Percentiles rank a stretch among this genome's conserved stretches.
Conservation (phyloP, 2,888 invertebrate genomes). For the Drosophila diplacantha region DNA sequence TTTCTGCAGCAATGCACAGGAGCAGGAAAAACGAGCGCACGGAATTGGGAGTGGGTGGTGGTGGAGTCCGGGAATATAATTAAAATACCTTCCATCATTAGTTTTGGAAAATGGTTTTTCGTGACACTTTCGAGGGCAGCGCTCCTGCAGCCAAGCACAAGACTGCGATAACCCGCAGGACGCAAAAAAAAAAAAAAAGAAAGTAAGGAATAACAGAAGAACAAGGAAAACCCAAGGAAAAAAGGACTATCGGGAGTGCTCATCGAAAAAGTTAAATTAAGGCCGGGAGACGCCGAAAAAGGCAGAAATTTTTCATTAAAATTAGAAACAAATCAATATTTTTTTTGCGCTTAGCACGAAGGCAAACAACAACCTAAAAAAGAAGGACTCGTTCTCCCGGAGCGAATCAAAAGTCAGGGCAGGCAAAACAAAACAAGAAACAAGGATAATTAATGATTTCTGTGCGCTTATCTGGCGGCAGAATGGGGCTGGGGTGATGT, state of each 20-base stretch:
- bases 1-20: slow-evolving; percentile 72
- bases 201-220: slow-evolving; percentile 17
- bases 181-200: slow-evolving; percentile 27
- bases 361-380: slow-evolving; percentile 16
- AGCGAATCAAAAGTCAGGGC: slow-evolving; percentile 66
- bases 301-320: slow-evolving; percentile 66
- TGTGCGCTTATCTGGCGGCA: slow-evolving; percentile 72
- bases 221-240: slow-evolving; percentile 12
- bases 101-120: slow-evolving; percentile 70
- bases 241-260: slow-evolving; percentile 57
- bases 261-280: slow-evolving; percentile 72
- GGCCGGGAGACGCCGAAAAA: slow-evolving; percentile 43
- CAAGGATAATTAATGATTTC: slow-evolving; percentile 77
- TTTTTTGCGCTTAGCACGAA: slow-evolving; percentile 47
- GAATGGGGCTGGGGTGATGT: slow-evolving; percentile 31
- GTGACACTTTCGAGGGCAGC: slow-evolving; percentile 61
- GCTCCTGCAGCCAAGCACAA: slow-evolving; percentile 67
- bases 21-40: slow-evolving; percentile 22
- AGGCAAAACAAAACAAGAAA: slow-evolving; percentile 62
- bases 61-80: slow-evolving; percentile 61
- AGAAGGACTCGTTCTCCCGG: slow-evolving; percentile 4
- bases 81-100: slow-evolving; percentile 76
- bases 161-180: slow-evolving; percentile 69
- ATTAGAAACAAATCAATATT: slow-evolving; percentile 73
- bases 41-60: neutral